Percentiles rank a stretch among this genome's conserved stretches.
Conservation (phyloP, 92 coral and sea anemone species). For the Pocillopora meandrina region DNA sequence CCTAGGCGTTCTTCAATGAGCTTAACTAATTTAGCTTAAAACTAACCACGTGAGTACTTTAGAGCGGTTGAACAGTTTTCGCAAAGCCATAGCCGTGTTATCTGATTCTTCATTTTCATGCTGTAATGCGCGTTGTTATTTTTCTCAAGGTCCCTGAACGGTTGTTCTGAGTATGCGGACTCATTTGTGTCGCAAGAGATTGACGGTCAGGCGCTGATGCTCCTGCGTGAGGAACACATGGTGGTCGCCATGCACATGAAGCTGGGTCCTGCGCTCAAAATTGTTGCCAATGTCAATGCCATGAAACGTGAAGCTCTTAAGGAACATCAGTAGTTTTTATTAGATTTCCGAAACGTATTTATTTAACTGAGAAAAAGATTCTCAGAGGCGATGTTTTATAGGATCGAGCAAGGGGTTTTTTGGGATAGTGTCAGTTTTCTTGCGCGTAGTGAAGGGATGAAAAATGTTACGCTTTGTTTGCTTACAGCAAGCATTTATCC, state of each 20-base stretch:
- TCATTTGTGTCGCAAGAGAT: constrained; percentile 91
- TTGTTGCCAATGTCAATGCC: constrained; percentile 96
- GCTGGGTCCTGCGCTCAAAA: constrained; percentile 96
- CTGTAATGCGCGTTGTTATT: background rate
- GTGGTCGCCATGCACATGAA: constrained; percentile 98
- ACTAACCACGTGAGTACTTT: background rate
- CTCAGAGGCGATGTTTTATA: background rate
- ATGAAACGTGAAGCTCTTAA: constrained; percentile 91
- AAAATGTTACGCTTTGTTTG: background rate
- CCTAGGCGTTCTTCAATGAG: no score
- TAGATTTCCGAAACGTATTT: background rate
- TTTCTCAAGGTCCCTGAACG: constrained; percentile 70
- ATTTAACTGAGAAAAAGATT: constrained; percentile 8
- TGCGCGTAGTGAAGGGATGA: background rate
- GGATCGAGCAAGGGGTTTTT: background rate
- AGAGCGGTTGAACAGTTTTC: background rate
- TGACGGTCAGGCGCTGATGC: constrained; percentile 98
- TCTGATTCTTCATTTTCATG: background rate
- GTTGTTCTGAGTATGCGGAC: constrained; percentile 98
- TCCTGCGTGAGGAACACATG: constrained; percentile 96
- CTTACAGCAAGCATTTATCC: background rate
- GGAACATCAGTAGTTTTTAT: constrained; percentile 49
- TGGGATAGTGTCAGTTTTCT: background rate
- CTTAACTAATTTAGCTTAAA: no score
- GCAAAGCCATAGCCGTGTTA: background rate